These are phyloP conservation scores for Ginglymostoma cirratum DNA, from an alignment of 2,113 vertebrate species.

Conservation along the genomic window DNA sequence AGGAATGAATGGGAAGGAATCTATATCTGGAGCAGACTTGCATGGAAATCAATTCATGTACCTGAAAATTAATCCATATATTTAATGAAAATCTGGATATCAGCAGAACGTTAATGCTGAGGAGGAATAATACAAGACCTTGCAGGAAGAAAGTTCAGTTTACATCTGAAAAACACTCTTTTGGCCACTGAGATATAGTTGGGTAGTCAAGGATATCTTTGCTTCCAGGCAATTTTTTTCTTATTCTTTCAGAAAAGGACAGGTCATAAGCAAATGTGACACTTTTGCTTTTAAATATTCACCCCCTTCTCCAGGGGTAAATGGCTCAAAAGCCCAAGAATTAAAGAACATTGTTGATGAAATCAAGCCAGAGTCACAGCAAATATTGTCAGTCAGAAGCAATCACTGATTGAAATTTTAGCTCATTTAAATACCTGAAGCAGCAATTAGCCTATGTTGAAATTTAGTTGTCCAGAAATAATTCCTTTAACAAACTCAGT, in stretches of 20 bases:
- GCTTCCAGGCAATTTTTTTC: background rate
- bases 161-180: background rate
- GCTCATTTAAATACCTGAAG: background rate
- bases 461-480: background rate
- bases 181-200: background rate
- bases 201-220: background rate
- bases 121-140: background rate
- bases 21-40: background rate
- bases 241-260: background rate
- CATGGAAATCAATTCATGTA: background rate
- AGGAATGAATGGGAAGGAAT: conserved; percentile 1
- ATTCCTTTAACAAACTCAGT: background rate
- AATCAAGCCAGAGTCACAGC: background rate
- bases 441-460: background rate
- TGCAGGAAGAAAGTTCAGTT: background rate
- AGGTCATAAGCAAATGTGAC: background rate
- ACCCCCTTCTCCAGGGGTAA: background rate
- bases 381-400: background rate
- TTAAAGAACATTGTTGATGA: background rate
- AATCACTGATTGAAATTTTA: background rate
- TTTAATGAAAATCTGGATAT: background rate
- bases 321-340: background rate
- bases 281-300: background rate
- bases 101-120: background rate
- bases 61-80: background rate